A percentile compares a stretch with the other conserved stretches of the same genome.
phyloP scores from a whole-genome alignment of 2,797 vertebrate species.

The Mormyrus hasselquistii region DNA sequence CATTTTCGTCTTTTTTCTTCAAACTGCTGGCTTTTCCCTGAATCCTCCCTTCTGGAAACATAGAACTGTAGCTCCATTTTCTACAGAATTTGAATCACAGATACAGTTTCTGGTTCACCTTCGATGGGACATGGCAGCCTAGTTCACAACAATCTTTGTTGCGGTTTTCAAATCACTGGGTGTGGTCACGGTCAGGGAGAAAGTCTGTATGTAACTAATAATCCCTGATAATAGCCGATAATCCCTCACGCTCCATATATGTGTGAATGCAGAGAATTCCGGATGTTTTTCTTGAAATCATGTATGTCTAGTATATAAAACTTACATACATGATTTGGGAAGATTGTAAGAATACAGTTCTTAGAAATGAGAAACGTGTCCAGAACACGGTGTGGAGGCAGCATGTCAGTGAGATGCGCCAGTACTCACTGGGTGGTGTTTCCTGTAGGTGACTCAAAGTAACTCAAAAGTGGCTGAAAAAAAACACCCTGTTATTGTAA shows the following conservation, averaged over 20 bases:
- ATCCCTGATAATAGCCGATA: not conserved
- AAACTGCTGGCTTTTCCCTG: not conserved
- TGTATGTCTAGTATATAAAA: not conserved
- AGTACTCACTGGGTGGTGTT: not conserved
- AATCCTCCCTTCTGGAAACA: not conserved
- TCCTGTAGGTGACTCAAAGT: not conserved
- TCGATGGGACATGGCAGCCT: not conserved
- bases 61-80: not conserved
- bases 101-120: not conserved
- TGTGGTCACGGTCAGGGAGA: not conserved
- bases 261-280: not conserved
- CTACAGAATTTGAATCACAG: not conserved
- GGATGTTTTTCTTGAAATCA: not conserved
- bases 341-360: not conserved
- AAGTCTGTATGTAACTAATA: not conserved
- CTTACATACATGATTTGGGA: not conserved
- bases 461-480: not conserved
- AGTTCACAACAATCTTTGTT: not conserved
- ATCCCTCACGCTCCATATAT: not conserved
- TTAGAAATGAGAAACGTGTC: not conserved
- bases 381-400: not conserved
- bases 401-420: not conserved
- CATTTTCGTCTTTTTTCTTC: not conserved
- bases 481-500: slow-evolving; percentile 8
- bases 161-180: not conserved